Conservation (phyloP, 1,140 invertebrate genomes). For the Ceratina japonica region DNA sequence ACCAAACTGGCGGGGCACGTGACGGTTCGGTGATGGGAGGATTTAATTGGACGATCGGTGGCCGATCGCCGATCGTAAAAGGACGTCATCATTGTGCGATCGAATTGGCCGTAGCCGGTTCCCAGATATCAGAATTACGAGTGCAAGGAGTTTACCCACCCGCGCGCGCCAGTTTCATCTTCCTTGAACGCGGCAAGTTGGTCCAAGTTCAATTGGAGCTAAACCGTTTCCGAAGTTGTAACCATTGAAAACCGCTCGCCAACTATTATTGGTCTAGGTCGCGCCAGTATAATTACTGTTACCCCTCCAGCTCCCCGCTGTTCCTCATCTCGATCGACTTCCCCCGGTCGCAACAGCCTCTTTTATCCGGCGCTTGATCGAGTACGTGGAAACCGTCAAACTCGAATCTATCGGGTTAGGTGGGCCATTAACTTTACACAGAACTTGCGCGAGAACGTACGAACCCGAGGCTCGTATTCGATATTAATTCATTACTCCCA, state of each 20-base stretch:
- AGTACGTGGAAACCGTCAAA: slow-evolving; percentile 48
- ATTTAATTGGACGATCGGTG: neutral
- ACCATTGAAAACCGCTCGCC: slow-evolving; percentile 69
- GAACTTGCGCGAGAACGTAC: neutral
- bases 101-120: slow-evolving; percentile 15
- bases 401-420: slow-evolving; percentile 51
- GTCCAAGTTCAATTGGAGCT: slow-evolving; percentile 71
- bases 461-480: neutral
- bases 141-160: neutral
- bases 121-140: slow-evolving; percentile 60
- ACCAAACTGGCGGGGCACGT: too few species aligned
- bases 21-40: neutral
- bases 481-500: neutral
- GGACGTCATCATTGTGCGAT: slow-evolving; percentile 37
- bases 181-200: slow-evolving; percentile 67
- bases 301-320: too few species aligned
- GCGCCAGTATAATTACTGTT: slow-evolving; percentile 70
- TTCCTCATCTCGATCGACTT: slow-evolving; percentile 40
- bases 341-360: neutral
- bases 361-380: slow-evolving; percentile 32
- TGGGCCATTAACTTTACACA: slow-evolving; percentile 44
- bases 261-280: slow-evolving; percentile 71
- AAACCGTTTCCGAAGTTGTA: slow-evolving; percentile 70
- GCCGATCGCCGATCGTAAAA: slow-evolving; percentile 28
- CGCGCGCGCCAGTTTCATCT: slow-evolving; percentile 65